A percentile compares a stretch with the other conserved stretches of the same genome.
phyloP scores from a whole-genome alignment of 1,140 invertebrate genomes.

The Antheraea pernyi region DNA sequence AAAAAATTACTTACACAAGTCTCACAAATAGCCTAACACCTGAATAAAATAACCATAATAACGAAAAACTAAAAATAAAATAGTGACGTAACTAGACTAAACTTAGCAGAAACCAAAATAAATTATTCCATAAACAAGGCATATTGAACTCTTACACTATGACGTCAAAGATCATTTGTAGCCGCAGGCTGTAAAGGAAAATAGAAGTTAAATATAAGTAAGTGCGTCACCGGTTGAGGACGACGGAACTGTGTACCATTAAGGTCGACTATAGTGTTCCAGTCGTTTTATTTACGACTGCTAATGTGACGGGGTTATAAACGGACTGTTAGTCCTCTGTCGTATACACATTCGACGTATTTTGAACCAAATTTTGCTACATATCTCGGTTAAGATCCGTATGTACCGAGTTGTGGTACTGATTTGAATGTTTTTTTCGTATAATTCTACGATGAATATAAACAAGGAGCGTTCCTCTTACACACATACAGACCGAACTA shows the following conservation, averaged over 20 bases:
- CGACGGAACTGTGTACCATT: neutral
- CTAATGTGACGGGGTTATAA: conserved; percentile 7
- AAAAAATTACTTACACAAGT: too few relatives aligned
- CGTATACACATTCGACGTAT: too few relatives aligned
- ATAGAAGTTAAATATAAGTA: conserved; percentile 8
- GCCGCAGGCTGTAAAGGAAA: neutral
- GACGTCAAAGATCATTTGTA: conserved; percentile 10
- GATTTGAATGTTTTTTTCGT: conserved; percentile 16
- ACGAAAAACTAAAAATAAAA: too few relatives aligned
- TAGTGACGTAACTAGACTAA: too few relatives aligned
- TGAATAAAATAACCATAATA: too few relatives aligned
- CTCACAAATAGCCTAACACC: too few relatives aligned
- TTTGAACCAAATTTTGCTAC: too few relatives aligned
- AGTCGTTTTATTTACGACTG: conserved; percentile 12
- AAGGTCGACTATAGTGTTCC: neutral
- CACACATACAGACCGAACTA: neutral
- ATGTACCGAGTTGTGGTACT: neutral
- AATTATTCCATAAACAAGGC: too few relatives aligned
- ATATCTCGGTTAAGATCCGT: too few relatives aligned
- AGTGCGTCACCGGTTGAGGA: conserved; percentile 2
- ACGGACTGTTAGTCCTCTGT: too few relatives aligned
- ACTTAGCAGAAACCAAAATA: too few relatives aligned
- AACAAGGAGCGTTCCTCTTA: conserved; percentile 11
- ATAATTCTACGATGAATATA: conserved; percentile 26
- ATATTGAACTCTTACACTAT: neutral